These are phyloP conservation scores for Drosophila anomelani DNA, from an alignment of 2,888 invertebrate species.

Conservation along the genomic window DNA sequence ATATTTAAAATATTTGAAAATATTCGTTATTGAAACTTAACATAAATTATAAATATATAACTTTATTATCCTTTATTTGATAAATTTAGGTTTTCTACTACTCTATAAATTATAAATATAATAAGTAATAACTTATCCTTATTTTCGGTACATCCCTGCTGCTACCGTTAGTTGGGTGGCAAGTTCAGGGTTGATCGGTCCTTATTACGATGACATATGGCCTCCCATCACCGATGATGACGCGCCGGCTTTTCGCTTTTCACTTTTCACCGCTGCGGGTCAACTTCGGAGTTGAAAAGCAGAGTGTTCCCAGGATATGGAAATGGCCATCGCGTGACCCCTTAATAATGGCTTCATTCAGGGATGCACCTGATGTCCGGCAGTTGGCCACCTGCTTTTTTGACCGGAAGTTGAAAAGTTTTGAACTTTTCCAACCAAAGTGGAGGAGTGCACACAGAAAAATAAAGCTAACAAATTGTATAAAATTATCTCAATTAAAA, in stretches of 20 bases:
- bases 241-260: conserved; percentile 65
- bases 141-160: neutral
- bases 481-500: neutral
- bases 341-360: conserved; percentile 70
- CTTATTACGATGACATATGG: conserved; percentile 82
- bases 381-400: conserved; percentile 74
- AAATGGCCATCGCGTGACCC: conserved; percentile 63
- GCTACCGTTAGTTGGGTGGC: conserved; percentile 45
- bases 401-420: conserved; percentile 82
- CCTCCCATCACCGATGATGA: conserved; percentile 66
- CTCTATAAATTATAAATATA: too few species aligned
- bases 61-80: neutral
- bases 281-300: conserved; percentile 36
- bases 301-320: conserved; percentile 57
- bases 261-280: conserved; percentile 67
- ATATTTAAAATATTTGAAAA: too few species aligned
- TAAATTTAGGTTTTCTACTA: neutral
- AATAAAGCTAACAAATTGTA: neutral
- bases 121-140: neutral
- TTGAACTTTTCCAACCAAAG: conserved; percentile 62
- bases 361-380: conserved; percentile 72
- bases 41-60: neutral
- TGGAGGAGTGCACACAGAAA: neutral
- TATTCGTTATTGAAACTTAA: too few species aligned
- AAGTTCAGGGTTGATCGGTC: conserved; percentile 65